Evolutionary conservation across 2,113 vertebrate genomes (phyloP).

Genomic region (Hippocampus abdominalis): DNA sequence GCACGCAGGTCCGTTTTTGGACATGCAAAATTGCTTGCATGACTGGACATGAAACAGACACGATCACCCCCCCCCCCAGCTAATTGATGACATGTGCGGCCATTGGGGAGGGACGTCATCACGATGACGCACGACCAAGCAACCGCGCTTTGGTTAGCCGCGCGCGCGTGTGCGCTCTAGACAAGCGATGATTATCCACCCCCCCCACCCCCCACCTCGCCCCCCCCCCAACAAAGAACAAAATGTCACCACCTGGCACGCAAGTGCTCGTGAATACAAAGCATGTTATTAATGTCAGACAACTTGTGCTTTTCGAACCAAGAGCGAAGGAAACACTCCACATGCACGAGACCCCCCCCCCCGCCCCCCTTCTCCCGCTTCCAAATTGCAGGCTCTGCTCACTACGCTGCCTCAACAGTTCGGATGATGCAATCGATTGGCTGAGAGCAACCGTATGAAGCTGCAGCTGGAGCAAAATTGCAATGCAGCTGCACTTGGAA

Average conservation of each 20-base stretch:
- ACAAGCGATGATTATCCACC: constrained; percentile 37
- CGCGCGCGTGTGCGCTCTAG: neutral
- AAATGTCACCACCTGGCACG: constrained; percentile 7
- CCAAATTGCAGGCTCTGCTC: too few relatives aligned
- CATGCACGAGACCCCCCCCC: too few relatives aligned
- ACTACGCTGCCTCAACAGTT: too few relatives aligned
- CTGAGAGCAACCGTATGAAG: too few relatives aligned
- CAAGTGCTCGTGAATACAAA: constrained; percentile 51
- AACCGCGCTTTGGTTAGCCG: neutral
- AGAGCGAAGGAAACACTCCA: too few relatives aligned
- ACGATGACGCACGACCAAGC: neutral
- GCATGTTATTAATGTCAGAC: constrained; percentile 38
- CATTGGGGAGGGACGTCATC: neutral
- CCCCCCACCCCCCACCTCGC: neutral
- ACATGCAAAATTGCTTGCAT: too few relatives aligned
- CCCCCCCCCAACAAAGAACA: constrained; percentile 6
- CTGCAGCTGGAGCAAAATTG: too few relatives aligned
- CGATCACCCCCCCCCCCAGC: neutral
- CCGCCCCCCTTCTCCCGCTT: too few relatives aligned
- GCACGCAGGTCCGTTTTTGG: too few relatives aligned
- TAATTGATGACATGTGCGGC: neutral
- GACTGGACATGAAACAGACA: neutral
- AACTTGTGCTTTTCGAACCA: too few relatives aligned
- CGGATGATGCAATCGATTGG: too few relatives aligned
- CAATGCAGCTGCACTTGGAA: too few relatives aligned